Conservation (phyloP, 2,888 invertebrate genomes). For the Cancer borealis region DNA sequence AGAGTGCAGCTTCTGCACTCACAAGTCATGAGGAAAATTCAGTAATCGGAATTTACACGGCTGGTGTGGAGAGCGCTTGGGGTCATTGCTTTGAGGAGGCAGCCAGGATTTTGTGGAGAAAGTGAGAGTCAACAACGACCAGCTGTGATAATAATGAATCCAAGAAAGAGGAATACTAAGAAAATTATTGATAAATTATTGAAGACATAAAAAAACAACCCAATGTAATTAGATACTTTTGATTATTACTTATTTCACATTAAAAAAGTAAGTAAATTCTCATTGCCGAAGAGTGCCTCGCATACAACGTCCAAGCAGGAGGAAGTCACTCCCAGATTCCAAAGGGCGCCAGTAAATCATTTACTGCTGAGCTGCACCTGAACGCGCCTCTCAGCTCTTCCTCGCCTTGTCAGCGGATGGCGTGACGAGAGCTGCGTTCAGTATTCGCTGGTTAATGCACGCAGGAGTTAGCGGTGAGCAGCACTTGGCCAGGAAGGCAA, state of each 20-base stretch:
- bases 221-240: too few species aligned
- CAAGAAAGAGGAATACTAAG: not conserved
- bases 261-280: not conserved
- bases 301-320: not conserved
- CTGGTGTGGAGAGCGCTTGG: not conserved
- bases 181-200: not conserved
- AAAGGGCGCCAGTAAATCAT: not conserved
- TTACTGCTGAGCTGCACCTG: not conserved
- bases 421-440: not conserved
- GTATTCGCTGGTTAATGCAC: slow-evolving; percentile 30
- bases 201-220: not conserved
- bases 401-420: not conserved
- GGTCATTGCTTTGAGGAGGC: not conserved
- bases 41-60: not conserved
- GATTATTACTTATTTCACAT: not conserved
- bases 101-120: not conserved
- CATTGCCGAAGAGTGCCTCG: not conserved
- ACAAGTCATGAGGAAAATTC: not conserved
- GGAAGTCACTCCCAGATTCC: not conserved
- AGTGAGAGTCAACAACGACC: not conserved
- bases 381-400: slow-evolving; percentile 1
- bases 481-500: not conserved
- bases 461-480: not conserved
- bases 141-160: not conserved
- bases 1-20: not conserved